Base-by-base conservation (phyloP, 1,140 invertebrate genomes). In the Temnothorax nylanderi region DNA sequence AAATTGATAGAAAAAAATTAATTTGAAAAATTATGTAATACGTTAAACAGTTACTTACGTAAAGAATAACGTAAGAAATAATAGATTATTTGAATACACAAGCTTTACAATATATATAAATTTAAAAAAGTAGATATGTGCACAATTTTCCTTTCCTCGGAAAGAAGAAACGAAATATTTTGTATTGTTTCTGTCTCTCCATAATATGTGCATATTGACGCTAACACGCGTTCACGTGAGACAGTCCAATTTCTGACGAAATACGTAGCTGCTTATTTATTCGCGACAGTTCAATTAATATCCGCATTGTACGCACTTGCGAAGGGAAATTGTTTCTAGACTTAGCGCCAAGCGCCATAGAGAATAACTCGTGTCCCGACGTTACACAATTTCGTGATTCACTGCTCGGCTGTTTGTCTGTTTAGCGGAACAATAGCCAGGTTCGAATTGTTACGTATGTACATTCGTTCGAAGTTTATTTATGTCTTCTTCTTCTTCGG, bases 401-500 rank as follows among this genome's bases (percentile, higher is more conserved):
- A 49, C 54, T 44, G 34, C 26, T 16, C 41, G 67, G 37, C 37
- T 58, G 51, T 82, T 58, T 71, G 41, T 81, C 69, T 56, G 54
- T 74, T 84, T 74, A 74, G 54, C 41, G 47, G 41, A 58, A 74
- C 69, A 84, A 74, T 84, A 49, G 76, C 47, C 47, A 64, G n/a
- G 44, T 26, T 26, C 69, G 58, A 72, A 74, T 74, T 47, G 69
- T 84, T 75, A 60, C 69, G 80, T 41, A 21, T 21, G 80, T 41
- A 21, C 26, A 34, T 41, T 58, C 71, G 54, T 26, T 44, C 54
- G 32, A 75, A 58, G 69, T 75, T 84, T 84, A 84, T 74, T 82
- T 82, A 58, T 58, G 69, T 74, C 80, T 74, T 84, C 54, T 74
- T 84, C 67, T 74, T 82, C 69, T 84, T 84, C 80, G 69, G 26